Evolutionary conservation across 2,888 invertebrate species (phyloP), one percentile per base, ranked within the genome.

Genomic region (Folsomia candida): DNA sequence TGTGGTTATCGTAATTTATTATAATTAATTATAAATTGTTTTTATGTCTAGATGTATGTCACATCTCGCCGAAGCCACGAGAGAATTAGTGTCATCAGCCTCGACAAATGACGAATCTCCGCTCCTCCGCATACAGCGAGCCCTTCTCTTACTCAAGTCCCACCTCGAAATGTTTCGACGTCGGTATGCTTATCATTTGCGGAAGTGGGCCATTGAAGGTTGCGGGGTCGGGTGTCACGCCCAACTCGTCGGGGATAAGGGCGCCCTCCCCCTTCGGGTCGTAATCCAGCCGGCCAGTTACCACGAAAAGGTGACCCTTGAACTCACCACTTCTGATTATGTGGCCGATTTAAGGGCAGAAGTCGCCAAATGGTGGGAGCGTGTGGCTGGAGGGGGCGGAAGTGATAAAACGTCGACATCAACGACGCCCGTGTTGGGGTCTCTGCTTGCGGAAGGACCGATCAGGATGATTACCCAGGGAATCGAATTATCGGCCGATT

Each of bases 341-440:
- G 90, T 97, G 27, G 95, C 94, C 2, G 96, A 96, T 83, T 85
- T 97, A 67, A 86, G 96, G 74, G 96, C 96, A 0, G 96, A 96
- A 86, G 93, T 96, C 68, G 92, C 93, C n/a, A 91, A 92, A 78
- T 96, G 95, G 95, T 95, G 94, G 92, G 94, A 94, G 75, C 65
- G 37, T 4, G 37, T 9, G 37, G 37, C 14, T 4, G n/a, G n/a
- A n/a, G n/a, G n/a, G n/a, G 57, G 59, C 2, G 64, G n/a, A n/a
- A n/a, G n/a, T n/a, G 37, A 37, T 9, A 37, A 37, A 37, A 83
- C 4, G 37, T 61, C 68, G 20, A 57, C 14, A 6, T 27, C 2
- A 18, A 64, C 85, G 11, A 84, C 84, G 1, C 88, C 88, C 1
- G 89, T 88, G 37, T 84, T 88, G 68, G 90, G 88, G 20, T 87